Conservation (phyloP, 2,113 vertebrate genomes). For the Phrynocephalus versicolor region DNA sequence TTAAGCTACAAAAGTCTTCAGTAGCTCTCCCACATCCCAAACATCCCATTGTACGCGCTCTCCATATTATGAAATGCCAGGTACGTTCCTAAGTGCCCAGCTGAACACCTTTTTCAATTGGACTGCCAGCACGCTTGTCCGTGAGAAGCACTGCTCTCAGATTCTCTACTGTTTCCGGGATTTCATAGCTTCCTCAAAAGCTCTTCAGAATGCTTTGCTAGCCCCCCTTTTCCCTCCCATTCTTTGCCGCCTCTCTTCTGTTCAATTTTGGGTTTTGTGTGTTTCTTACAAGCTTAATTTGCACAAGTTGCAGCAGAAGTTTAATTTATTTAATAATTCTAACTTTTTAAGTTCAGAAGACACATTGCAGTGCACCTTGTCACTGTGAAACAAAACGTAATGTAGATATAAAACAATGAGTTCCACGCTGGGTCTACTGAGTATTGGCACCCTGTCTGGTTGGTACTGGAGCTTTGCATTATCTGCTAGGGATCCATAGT, state of each 20-base stretch:
- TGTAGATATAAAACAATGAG: slow-evolving; percentile 21
- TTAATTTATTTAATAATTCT: slow-evolving; percentile 51
- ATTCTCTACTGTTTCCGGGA: slow-evolving; percentile 49
- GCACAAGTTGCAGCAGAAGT: slow-evolving; percentile 51
- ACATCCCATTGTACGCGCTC: slow-evolving; percentile 70
- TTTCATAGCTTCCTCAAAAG: slow-evolving; percentile 51
- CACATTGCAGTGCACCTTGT: slow-evolving; percentile 42
- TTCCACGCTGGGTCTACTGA: slow-evolving; percentile 47
- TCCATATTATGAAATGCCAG: slow-evolving; percentile 71
- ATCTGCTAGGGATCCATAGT: slow-evolving; percentile 28
- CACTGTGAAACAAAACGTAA: slow-evolving; percentile 23
- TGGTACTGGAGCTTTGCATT: slow-evolving; percentile 40
- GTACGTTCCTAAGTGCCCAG: slow-evolving; percentile 63
- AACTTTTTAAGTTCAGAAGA: slow-evolving; percentile 42
- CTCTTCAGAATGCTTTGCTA: slow-evolving; percentile 47
- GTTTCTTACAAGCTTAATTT: slow-evolving; percentile 41
- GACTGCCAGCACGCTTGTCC: slow-evolving; percentile 84
- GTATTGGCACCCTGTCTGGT: background rate
- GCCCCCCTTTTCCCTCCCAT: slow-evolving; percentile 49
- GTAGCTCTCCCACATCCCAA: slow-evolving; percentile 62
- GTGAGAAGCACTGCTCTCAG: slow-evolving; percentile 69
- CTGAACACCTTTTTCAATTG: slow-evolving; percentile 63
- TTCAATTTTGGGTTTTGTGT: slow-evolving; percentile 32
- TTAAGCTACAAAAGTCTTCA: slow-evolving; percentile 60
- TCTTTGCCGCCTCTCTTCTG: slow-evolving; percentile 54